Evolutionary conservation across 2,113 vertebrate genomes (phyloP), one percentile per base, ranked within the genome.

Genomic region (Nesoenas mayeri): DNA sequence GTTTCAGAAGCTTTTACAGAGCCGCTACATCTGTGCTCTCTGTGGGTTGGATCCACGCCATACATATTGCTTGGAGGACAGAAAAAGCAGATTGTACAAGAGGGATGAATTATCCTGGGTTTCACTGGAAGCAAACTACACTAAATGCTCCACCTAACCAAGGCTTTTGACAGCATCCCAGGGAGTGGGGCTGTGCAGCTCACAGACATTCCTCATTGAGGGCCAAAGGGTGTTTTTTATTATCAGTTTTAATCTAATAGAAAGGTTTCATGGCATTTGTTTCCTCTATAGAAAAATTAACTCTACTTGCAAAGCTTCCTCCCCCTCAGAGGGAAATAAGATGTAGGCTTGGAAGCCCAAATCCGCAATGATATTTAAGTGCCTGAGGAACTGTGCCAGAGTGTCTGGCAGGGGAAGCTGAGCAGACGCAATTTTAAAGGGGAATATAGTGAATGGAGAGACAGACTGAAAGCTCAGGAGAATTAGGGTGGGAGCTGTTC

Each of bases 321-420:
- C 90, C 93, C 88, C 93, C 94, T 95, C 95, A 96, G 82, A 93
- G 85, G 67, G 67, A 96, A 96, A 70, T 85, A 92, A 93, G 92
- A 88, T 93, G 85, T 88, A 91, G 90, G 72, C 90, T 96, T 21
- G 2, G 88, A 93, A 96, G 88, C 91, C 80, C 95, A 93, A 91
- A 95, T 93, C 96, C 16, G 2, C 94, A 89, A 65, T 88, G 96
- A 87, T 96, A 97, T 97, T 96, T 96, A 95, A 96, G 91, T 92
- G 94, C 83, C 80, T 95, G 85, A 92, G 91, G 94, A 96, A 89
- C 86, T 48, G 73, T 95, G 96, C 96, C 95, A 97, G 94, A 89
- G 61, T 78, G 95, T 96, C 95, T 97, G 94, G 93, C 93, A 95
- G 60, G 47, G 82, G 82, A 97, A 96, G 82, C 92, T 94, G 90